These are phyloP conservation scores for Sturnira hondurensis DNA, from an alignment of 2,113 vertebrate species.

Conservation along the genomic window DNA sequence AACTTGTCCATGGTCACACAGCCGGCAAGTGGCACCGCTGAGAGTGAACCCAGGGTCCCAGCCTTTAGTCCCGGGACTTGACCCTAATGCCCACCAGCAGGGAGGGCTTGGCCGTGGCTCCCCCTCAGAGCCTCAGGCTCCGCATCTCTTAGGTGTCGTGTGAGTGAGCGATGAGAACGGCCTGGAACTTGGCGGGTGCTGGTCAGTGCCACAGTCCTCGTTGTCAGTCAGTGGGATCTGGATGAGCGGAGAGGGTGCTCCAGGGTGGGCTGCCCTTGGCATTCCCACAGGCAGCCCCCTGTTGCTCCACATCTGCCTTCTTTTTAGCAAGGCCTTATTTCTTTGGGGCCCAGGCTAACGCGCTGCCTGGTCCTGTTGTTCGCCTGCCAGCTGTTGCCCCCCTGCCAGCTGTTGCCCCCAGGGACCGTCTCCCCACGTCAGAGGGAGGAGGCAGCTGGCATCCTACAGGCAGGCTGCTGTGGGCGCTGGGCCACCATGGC, in stretches of 20 bases:
- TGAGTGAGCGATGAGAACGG: neutral
- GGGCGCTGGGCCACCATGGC: neutral
- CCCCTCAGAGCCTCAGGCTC: neutral
- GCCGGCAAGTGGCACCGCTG: neutral
- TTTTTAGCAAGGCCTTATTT: neutral
- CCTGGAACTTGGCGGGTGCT: fast-evolving
- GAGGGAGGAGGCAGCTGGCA: neutral
- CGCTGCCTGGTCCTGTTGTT: fast-evolving
- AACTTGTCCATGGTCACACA: neutral
- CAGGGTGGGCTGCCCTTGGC: neutral
- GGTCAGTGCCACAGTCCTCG: neutral
- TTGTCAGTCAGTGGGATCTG: neutral
- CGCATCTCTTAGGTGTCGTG: neutral
- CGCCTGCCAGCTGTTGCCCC: neutral
- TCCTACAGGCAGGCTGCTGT: neutral
- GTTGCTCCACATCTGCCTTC: neutral
- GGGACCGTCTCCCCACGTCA: neutral
- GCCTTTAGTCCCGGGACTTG: neutral
- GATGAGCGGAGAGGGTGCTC: neutral
- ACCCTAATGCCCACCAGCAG: neutral
- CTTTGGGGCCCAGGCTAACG: neutral
- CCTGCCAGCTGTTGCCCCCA: neutral
- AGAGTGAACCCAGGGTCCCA: neutral
- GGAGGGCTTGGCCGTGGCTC: too few relatives aligned
- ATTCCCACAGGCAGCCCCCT: neutral